Conservation (phyloP, 1,140 invertebrate genomes). For the Aphelinus atriplicis region DNA sequence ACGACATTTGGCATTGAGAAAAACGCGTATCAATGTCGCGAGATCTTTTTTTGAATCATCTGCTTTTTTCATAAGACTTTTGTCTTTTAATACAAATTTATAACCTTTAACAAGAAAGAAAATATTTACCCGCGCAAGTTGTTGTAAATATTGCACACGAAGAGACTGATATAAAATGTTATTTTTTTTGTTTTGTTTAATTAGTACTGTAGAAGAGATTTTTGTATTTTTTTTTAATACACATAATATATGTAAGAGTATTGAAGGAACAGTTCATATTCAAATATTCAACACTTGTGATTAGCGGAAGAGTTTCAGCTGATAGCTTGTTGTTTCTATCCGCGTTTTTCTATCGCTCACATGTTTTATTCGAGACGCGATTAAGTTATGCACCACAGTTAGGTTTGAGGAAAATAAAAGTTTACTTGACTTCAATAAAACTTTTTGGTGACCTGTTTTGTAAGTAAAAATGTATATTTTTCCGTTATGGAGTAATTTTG, state of each 20-base stretch:
- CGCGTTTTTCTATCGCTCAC: too few relatives aligned
- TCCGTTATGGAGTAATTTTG: neutral
- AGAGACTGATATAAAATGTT: constrained; percentile 19
- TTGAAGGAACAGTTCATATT: constrained; percentile 9
- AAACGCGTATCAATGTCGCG: constrained; percentile 17
- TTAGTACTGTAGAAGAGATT: neutral
- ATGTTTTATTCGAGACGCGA: constrained; percentile 10
- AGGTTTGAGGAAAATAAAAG: constrained; percentile 2
- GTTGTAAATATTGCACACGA: neutral
- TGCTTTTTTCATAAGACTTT: constrained; percentile 22
- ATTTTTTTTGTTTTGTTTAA: constrained; percentile 23
- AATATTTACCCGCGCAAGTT: constrained; percentile 12
- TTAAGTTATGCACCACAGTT: neutral
- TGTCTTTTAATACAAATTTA: constrained; percentile 28
- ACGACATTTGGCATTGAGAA: constrained; percentile 36
- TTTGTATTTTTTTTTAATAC: constrained; percentile 10
- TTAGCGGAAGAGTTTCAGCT: constrained; percentile 10
- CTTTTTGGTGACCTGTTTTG: neutral
- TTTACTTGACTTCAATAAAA: constrained; percentile 20
- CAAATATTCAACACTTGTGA: constrained; percentile 6
- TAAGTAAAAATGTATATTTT: constrained; percentile 1
- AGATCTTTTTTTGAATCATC: constrained; percentile 3
- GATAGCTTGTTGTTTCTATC: constrained; percentile 16
- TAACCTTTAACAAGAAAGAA: constrained; percentile 5
- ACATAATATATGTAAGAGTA: too few relatives aligned